phyloP scores from a whole-genome alignment of 64 coral and sea anemone genomes.

The Actinia equina region DNA sequence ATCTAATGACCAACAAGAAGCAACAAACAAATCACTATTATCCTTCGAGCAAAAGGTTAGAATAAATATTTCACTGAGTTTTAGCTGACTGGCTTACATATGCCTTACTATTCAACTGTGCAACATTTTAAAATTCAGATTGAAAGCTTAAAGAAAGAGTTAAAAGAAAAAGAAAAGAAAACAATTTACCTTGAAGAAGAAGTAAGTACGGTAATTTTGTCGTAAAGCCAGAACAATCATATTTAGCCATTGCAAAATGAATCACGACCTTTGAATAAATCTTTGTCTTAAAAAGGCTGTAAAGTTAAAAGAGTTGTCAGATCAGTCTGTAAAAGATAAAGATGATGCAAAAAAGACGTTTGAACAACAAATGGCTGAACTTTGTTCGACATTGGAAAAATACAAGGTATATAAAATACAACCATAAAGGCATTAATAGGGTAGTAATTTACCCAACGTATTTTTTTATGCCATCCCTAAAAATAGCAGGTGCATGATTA shows the following conservation, averaged over 20 bases:
- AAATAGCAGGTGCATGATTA: no score
- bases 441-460: no score
- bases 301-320: constrained; percentile 47
- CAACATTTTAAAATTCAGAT: not conserved
- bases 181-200: constrained; percentile 40
- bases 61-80: not conserved
- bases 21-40: not conserved
- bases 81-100: not conserved
- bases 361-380: constrained; percentile 84
- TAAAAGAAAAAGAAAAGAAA: constrained; percentile 25
- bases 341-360: constrained; percentile 66
- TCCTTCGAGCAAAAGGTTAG: constrained; percentile 14
- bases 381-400: constrained; percentile 94
- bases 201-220: not conserved
- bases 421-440: no score
- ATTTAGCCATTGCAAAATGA: no score
- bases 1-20: not conserved
- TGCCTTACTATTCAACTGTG: not conserved
- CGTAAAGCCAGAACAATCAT: not conserved
- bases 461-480: no score
- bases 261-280: not conserved
- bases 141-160: constrained; percentile 33
- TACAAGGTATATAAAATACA: constrained; percentile 71
- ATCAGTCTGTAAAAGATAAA: constrained; percentile 71
- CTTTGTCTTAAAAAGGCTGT: constrained; percentile 31